phyloP scores from a whole-genome alignment of 2,797 vertebrate genomes.

The Microctenopoma steveboyesi region DNA sequence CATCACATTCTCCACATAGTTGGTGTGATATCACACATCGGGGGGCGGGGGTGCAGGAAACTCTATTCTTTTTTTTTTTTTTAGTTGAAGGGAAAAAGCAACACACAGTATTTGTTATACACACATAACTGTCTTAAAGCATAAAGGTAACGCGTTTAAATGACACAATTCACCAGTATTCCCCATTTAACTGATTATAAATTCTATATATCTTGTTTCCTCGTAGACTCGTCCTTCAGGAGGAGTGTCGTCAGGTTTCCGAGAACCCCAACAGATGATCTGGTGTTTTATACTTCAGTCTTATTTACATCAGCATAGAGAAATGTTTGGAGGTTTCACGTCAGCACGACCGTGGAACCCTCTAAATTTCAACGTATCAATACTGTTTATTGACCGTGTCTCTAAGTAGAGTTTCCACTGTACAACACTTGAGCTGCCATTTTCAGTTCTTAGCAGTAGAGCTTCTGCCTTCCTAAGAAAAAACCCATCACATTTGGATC shows the following conservation, averaged over 20 bases:
- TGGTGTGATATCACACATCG: constrained; percentile 29
- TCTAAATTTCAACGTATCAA: constrained; percentile 23
- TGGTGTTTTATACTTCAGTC: constrained; percentile 28
- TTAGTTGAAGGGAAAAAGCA: constrained; percentile 5
- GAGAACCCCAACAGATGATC: constrained; percentile 21
- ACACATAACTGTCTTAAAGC: constrained; percentile 42
- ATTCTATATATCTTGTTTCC: constrained; percentile 42
- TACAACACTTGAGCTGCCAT: constrained; percentile 45
- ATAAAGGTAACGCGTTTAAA: constrained; percentile 46
- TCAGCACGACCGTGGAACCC: constrained; percentile 8
- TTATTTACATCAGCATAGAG: constrained; percentile 16
- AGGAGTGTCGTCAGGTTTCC: constrained; percentile 47
- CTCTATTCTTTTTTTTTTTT: not conserved
- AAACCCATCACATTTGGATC: constrained; percentile 29
- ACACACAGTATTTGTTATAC: constrained; percentile 7
- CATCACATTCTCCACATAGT: constrained; percentile 51
- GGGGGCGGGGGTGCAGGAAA: constrained; percentile 5
- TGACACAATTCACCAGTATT: constrained; percentile 39
- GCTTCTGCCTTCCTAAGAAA: constrained; percentile 5
- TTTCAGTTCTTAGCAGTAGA: constrained; percentile 28
- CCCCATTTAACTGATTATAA: constrained; percentile 33
- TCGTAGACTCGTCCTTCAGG: constrained; percentile 46
- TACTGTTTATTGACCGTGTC: constrained; percentile 20
- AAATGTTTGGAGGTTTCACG: constrained; percentile 30
- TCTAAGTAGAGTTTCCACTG: constrained; percentile 2